A percentile compares a stretch with the other conserved stretches of the same genome.
Conservation (phyloP, 2,797 vertebrate species). For the Notolabrus celidotus region DNA sequence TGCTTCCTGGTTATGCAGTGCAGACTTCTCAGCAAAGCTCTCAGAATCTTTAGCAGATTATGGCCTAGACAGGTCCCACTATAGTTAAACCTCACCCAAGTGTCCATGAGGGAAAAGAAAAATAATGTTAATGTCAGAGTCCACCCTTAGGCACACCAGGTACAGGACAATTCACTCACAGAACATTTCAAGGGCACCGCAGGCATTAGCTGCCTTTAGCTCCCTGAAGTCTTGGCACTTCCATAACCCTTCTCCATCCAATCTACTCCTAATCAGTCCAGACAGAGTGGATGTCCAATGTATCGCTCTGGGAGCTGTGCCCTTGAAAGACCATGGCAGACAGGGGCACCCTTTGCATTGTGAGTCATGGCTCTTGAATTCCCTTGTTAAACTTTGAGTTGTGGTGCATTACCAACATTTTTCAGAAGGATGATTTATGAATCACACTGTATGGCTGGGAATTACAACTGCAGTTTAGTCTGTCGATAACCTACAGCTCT, state of each 20-base stretch:
- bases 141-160: neutral
- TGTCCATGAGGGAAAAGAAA: neutral
- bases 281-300: slow-evolving; percentile 3
- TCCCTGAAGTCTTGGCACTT: slow-evolving; percentile 18
- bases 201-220: slow-evolving; percentile 21
- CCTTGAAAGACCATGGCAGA: slow-evolving; percentile 10
- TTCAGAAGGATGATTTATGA: slow-evolving; percentile 15
- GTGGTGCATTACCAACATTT: neutral
- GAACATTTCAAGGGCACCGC: slow-evolving; percentile 27
- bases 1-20: neutral
- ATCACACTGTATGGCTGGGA: slow-evolving; percentile 2
- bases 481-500: slow-evolving; percentile 10
- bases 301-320: slow-evolving; percentile 4
- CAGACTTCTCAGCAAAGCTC: neutral
- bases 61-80: neutral
- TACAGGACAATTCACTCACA: slow-evolving; percentile 13
- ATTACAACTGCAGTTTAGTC: slow-evolving; percentile 7
- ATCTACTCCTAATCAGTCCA: slow-evolving; percentile 25
- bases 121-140: slow-evolving; percentile 6
- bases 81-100: slow-evolving; percentile 1
- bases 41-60: slow-evolving; percentile 5
- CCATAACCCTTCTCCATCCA: slow-evolving; percentile 8
- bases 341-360: slow-evolving; percentile 14
- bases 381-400: slow-evolving; percentile 43
- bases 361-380: slow-evolving; percentile 26